Evolutionary conservation across 2,797 vertebrate species (phyloP), one percentile per base, ranked within the genome.

Genomic region (Sandelia bainsii): DNA sequence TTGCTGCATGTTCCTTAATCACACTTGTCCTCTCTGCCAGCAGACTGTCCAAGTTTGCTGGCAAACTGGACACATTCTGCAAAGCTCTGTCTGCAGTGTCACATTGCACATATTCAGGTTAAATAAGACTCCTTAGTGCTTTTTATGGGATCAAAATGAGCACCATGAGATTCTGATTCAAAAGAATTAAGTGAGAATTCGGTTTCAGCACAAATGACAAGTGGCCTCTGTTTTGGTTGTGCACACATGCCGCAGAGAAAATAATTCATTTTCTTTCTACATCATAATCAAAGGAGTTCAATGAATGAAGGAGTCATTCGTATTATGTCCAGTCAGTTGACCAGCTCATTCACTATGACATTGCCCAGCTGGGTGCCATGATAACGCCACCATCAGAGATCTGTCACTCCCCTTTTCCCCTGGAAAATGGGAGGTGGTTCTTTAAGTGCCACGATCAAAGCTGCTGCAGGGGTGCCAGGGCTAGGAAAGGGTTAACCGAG

Each of bases 391-490:
- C 62, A 57, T 71, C 58, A 73, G 20, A 68, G 61, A 83, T 80
- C 52, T 56, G 25, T 79, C 67, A 57, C 59, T 37, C 37, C 52
- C 42, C 40, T 56, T 58, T 69, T 62, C 48, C 54, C 52, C 71
- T 29, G 32, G 40, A 60, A 66, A 68, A 72, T 78, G 54, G 54
- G 52, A 57, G 70, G 75, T 61, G 56, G 52, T 77, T 86, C 80
- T 73, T 85, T 54, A 77, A 85, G 87, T 79, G 69, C 50, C 27
- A 54, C 77, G 82, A 88, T 91, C 86, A 91, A 86, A 92, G 87
- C 75, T 12, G 42, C 80, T 77, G 83, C 75, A 61, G 69, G 83
- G 80, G 52, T 69, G 68, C 54, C 54, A 37, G 57, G 52, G 73
- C 73, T 61, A 64, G 1, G 71, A 84, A 87, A 84, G 87, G 74